Evolutionary conservation across 2,113 vertebrate species (phyloP), one percentile per base, ranked within the genome.

Genomic region (Labeo catla): DNA sequence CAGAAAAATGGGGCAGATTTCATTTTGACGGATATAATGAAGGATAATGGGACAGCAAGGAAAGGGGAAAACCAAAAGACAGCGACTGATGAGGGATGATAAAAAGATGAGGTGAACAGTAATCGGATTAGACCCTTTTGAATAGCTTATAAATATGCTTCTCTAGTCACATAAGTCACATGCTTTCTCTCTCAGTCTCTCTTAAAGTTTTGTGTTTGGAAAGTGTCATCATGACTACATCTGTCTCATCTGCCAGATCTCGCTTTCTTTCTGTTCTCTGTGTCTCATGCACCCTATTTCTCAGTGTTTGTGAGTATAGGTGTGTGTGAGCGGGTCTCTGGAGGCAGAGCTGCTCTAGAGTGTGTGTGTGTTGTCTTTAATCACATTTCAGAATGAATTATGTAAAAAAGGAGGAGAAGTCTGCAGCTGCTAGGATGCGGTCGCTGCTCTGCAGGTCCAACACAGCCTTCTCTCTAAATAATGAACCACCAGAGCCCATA

Each of bases 321-420:
- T 84, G 83, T 93, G 87, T 92, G 89, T 87, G 54, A 19, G 54
- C 15, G 87, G 85, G 87, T 91, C 85, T 94, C 91, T 89, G 82
- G 90, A 91, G 94, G 92, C 93, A 93, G 93, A 92, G 92, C 93
- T 92, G 93, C 93, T 92, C 93, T 92, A 52, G 68, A 52, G 19
- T 19, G 77, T 76, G 84, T 88, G 86, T 82, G 81, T 76, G 74
- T 87, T 89, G 88, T 83, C 85, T 90, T 90, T 91, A 91, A 89
- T 91, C 88, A 91, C 83, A 88, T 89, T 89, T 91, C 83, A 89
- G 84, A 91, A 88, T 88, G 34, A 88, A 91, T 91, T 86, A 87
- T 88, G 76, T 86, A 87, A 88, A 88, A 81, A 57, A 80, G 61
- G 34, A 63, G 74, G 54, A 50, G 19, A 52, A 52, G 76, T 70